Evolutionary conservation across 2,888 invertebrate genomes (phyloP).

Genomic region (Andrena bicolor): DNA sequence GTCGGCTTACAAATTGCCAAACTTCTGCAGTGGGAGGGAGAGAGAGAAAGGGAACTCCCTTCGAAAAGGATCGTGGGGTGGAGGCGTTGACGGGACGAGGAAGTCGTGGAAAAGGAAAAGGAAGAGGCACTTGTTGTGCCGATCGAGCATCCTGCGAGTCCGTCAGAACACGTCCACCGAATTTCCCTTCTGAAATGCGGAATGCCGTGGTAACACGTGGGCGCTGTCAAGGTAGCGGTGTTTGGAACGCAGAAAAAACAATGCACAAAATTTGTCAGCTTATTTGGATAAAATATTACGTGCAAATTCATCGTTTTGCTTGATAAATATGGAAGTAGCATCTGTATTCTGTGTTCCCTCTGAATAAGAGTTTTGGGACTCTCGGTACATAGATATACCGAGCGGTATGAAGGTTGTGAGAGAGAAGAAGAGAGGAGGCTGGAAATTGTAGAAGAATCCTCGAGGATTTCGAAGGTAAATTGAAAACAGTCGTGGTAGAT

Average conservation of each 20-base stretch:
- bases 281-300: neutral
- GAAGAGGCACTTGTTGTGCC: constrained; percentile 35
- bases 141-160: constrained; percentile 58
- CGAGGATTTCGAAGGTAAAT: no score
- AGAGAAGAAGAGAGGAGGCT: no score
- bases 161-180: constrained; percentile 37
- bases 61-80: constrained; percentile 54
- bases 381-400: no score
- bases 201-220: constrained; percentile 22
- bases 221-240: neutral
- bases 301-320: neutral
- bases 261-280: neutral
- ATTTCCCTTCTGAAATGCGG: constrained; percentile 38
- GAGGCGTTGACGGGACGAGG: constrained; percentile 48
- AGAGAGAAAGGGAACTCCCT: constrained; percentile 5
- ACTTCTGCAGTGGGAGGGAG: constrained; percentile 62
- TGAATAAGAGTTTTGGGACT: no score
- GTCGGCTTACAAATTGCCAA: constrained; percentile 74
- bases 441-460: no score
- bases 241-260: neutral
- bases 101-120: constrained; percentile 2
- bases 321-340: no score
- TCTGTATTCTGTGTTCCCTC: no score
- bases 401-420: no score
- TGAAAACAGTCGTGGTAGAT: no score